Evolutionary conservation across 2,797 vertebrate species (phyloP), one percentile per base, ranked within the genome.

Genomic region (Spinibarbus caldwelli): DNA sequence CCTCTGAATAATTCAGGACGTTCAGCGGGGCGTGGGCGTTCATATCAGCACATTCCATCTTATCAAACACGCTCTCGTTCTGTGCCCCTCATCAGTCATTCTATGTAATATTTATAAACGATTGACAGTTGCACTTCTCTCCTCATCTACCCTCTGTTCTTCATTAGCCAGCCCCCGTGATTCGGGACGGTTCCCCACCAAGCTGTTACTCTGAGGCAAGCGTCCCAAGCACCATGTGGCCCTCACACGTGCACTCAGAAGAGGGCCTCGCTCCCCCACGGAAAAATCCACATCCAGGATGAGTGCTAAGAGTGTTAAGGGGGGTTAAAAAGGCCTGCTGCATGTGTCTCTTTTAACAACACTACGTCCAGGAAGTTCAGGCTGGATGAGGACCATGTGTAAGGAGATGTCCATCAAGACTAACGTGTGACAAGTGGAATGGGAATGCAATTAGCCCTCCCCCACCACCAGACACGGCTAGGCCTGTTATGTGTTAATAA

Each of bases 101-200:
- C 64, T 34, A 72, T 79, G 52, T 59, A 62, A 71, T 71, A 79
- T 85, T 78, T 47, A 78, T 85, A 34, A 38, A 57, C 12, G 45
- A 67, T 41, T 76, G 66, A 26, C 49, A 83, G 41, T 80, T 19
- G 59, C 29, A 62, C 52, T 49, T 66, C 67, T 79, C 59, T 76
- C 57, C 36, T 66, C 41, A 76, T 84, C 66, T 78, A 52, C 72
- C 38, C 64, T 85, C 79, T 85, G 83, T 73, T 83, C 64, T 82
- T 83, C 10, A 83, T 86, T 85, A 87, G 78, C 54, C 52, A 23
- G 62, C 23, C 31, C 34, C 15, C 3, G 14, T 43, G 21, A 26
- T 81, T 73, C 0, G 6, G 54, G 57, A 66, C 9, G 38, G 29
- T 78, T 66, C 54, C 54, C 38, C 36, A 45, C 54, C 2, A 26